A percentile compares a stretch with the other conserved stretches of the same genome.
Conservation (phyloP, 2,888 invertebrate species). For the Drosophila eohydei region DNA sequence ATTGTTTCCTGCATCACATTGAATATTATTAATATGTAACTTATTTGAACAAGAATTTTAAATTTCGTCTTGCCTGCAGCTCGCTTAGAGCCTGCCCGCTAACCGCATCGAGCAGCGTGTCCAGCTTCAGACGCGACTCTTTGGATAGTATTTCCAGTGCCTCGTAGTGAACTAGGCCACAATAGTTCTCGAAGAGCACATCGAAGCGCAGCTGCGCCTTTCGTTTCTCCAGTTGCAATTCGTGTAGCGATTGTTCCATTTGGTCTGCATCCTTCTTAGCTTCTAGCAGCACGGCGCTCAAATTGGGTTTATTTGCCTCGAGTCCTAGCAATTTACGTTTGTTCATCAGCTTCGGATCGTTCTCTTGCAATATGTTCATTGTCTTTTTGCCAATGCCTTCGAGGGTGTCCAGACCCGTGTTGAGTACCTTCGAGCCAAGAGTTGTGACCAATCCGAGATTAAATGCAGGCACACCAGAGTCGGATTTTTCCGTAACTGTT, state of each 20-base stretch:
- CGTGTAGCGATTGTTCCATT: constrained; percentile 79
- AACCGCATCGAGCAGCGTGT: constrained; percentile 87
- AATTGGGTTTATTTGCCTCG: constrained; percentile 80
- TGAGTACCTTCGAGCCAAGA: constrained; percentile 89
- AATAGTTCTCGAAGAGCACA: constrained; percentile 93
- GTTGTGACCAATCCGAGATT: constrained; percentile 76
- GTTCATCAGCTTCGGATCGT: constrained; percentile 94
- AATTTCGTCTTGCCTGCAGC: constrained; percentile 83
- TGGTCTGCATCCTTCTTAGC: constrained; percentile 89
- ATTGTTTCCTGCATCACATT: constrained; percentile 87
- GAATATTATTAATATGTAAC: neutral
- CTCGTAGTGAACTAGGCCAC: constrained; percentile 95
- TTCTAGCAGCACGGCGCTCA: constrained; percentile 87
- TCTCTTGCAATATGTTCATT: constrained; percentile 96
- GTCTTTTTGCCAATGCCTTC: constrained; percentile 98
- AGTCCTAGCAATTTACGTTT: constrained; percentile 85
- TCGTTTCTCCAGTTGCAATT: constrained; percentile 77
- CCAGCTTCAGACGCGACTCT: constrained; percentile 91
- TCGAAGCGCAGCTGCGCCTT: constrained; percentile 89
- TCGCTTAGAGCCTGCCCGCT: constrained; percentile 88
- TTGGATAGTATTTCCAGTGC: constrained; percentile 95
- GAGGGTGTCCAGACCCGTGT: constrained; percentile 93
- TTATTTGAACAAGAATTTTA: neutral
- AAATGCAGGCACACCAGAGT: constrained; percentile 52
- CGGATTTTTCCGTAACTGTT: constrained; percentile 13